Base-by-base conservation (phyloP, 2,113 vertebrate genomes). In the Sigmodon hispidus region DNA sequence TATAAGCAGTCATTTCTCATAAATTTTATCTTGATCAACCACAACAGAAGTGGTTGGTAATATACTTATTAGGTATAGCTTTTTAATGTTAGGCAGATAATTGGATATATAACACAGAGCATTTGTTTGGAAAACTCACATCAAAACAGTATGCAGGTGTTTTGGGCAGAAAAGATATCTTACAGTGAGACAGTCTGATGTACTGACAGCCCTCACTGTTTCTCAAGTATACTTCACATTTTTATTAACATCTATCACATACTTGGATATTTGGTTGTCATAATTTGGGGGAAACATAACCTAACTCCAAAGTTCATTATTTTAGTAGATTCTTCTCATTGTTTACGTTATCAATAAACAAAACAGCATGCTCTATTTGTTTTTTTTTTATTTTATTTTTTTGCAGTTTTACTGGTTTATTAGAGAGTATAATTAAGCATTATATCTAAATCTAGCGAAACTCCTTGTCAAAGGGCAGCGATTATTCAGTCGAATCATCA, bases 331-430 rank as follows among this genome's bases (percentile, higher is more conserved):
- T 0, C 21, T 91, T 91, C 84, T 79, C 24, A 85, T 57, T 63
- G 57, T 17, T 55, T 84, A 79, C 26, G 16, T 17, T 85, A 92
- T 92, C 4, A 79, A 88, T 89, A 67, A 59, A 24, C 29, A 24
- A 75, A 94, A 91, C n/a, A 45, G 22, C 50, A 85, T 65, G 5
- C 45, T 92, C n/a, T 34, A 88, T 87, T n/a, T n/a, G n/a, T n/a
- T n/a, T n/a, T n/a, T n/a, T n/a, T n/a, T n/a, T n/a, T n/a, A n/a
- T n/a, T n/a, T n/a, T n/a, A n/a, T n/a, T n/a, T n/a, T n/a, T n/a
- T n/a, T 83, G 29, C 59, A 21, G 45, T 87, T 89, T 87, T 81
- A 80, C 80, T 76, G n/a, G 80, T 55, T 83, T 85, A 88, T 85
- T 85, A 80, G n/a, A 59, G 45, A 88, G 40, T 40, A 72, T 40